phyloP scores from a whole-genome alignment of 2,888 invertebrate genomes.

The Alitta virens region DNA sequence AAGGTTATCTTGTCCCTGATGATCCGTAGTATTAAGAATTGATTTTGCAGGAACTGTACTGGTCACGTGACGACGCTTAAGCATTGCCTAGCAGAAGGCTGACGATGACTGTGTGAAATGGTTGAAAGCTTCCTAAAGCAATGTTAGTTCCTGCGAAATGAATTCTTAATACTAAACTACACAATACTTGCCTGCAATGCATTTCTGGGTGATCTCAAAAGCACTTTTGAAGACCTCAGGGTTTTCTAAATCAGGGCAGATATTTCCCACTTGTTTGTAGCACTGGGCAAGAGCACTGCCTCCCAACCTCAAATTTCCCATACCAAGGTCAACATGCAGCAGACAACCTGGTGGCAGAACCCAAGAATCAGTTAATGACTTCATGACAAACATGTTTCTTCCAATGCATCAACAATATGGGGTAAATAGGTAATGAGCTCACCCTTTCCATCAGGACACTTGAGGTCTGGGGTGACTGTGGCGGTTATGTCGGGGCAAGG shows the following conservation, averaged over 20 bases:
- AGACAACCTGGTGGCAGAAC: constrained; percentile 64
- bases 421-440: not conserved
- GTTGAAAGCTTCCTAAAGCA: too few species aligned
- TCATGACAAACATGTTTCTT: not conserved
- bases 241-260: constrained; percentile 77
- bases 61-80: too few species aligned
- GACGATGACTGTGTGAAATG: too few species aligned
- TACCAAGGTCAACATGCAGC: constrained; percentile 57
- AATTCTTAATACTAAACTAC: too few species aligned
- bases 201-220: constrained; percentile 79
- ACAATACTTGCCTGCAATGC: constrained; percentile 74
- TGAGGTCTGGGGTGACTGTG: constrained; percentile 86
- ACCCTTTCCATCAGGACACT: constrained; percentile 62
- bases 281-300: constrained; percentile 92
- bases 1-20: too few species aligned
- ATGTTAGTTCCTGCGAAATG: too few species aligned
- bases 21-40: too few species aligned
- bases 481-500: constrained; percentile 87
- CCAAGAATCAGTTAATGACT: constrained; percentile 1
- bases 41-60: too few species aligned
- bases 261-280: constrained; percentile 78
- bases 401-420: constrained; percentile 62
- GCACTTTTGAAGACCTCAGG: constrained; percentile 69
- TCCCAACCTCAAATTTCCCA: constrained; percentile 63
- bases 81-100: too few species aligned